phyloP scores from a whole-genome alignment of 1,140 invertebrate genomes.

The Procambarus clarkii region DNA sequence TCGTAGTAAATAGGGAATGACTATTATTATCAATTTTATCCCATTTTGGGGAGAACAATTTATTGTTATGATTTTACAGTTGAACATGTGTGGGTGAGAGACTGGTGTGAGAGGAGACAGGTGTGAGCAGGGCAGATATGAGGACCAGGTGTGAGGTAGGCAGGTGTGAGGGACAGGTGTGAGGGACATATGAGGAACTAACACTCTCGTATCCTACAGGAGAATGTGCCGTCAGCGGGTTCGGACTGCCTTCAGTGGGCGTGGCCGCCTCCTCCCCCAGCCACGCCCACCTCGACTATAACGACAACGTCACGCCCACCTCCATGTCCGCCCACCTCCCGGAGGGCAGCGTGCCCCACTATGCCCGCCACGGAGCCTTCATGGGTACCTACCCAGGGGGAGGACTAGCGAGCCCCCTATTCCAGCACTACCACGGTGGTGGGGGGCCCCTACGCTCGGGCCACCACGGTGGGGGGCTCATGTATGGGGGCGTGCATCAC shows the following conservation, averaged over 20 bases:
- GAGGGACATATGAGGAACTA: not conserved
- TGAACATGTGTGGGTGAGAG: no score
- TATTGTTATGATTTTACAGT: no score
- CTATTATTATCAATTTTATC: no score
- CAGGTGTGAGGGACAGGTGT: not conserved
- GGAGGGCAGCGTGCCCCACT: constrained; percentile 52
- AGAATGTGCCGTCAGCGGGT: constrained; percentile 50
- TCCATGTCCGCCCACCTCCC: constrained; percentile 48
- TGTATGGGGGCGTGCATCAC: constrained; percentile 32
- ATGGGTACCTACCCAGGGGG: constrained; percentile 49
- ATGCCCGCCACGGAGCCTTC: constrained; percentile 43
- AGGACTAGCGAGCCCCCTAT: constrained; percentile 31
- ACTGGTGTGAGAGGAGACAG: no score
- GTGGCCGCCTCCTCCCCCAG: constrained; percentile 55
- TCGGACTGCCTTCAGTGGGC: constrained; percentile 29
- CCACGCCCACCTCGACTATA: constrained; percentile 55
- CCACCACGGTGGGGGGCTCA: constrained; percentile 37
- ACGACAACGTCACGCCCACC: constrained; percentile 61
- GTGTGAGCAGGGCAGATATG: no score
- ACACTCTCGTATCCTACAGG: not conserved
- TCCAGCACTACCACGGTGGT: constrained; percentile 62
- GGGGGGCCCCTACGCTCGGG: constrained; percentile 46
- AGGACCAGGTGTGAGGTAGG: no score
- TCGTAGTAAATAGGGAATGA: no score
- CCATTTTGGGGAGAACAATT: no score